A percentile compares a stretch with the other conserved stretches of the same genome.
Conservation (phyloP, 2,888 invertebrate species). For the Tubiluchus corallicola region DNA sequence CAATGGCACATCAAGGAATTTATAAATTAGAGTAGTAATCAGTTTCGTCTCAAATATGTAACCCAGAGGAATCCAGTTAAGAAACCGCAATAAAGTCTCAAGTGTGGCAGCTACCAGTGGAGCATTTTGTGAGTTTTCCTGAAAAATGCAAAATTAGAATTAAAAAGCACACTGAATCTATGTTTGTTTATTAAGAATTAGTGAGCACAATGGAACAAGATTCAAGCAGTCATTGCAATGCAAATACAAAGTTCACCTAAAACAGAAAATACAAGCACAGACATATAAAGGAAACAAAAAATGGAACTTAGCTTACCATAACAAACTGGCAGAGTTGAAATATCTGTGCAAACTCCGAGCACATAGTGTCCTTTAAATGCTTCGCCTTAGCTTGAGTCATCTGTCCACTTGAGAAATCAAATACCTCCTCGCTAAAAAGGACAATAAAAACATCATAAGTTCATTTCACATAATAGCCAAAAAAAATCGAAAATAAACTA, state of each 20-base stretch:
- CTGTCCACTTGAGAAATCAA: conserved; percentile 94
- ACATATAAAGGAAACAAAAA: background rate
- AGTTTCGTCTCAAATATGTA: conserved; percentile 98
- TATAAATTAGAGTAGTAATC: conserved; percentile 77
- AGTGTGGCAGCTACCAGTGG: conserved; percentile 85
- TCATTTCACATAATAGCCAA: no score
- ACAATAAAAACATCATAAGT: no score
- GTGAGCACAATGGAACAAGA: background rate
- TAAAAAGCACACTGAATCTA: no score
- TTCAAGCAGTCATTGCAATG: conserved; percentile 6
- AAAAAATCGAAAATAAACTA: no score
- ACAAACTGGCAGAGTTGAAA: conserved; percentile 96
- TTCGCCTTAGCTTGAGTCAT: conserved; percentile 98
- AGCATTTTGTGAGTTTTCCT: conserved; percentile 91
- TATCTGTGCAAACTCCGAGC: conserved; percentile 93
- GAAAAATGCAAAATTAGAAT: no score
- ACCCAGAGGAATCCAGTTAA: conserved; percentile 99
- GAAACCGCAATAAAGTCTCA: conserved; percentile 82
- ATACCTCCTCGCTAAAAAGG: conserved; percentile 72
- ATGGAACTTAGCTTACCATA: conserved; percentile 44
- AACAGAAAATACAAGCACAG: conserved; percentile 8
- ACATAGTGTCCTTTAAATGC: conserved; percentile 98
- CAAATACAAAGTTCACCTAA: background rate
- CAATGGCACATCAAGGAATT: conserved; percentile 91
- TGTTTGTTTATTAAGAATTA: no score